Conservation (phyloP, 1,140 invertebrate genomes). For the Vollenhovia emeryi region DNA sequence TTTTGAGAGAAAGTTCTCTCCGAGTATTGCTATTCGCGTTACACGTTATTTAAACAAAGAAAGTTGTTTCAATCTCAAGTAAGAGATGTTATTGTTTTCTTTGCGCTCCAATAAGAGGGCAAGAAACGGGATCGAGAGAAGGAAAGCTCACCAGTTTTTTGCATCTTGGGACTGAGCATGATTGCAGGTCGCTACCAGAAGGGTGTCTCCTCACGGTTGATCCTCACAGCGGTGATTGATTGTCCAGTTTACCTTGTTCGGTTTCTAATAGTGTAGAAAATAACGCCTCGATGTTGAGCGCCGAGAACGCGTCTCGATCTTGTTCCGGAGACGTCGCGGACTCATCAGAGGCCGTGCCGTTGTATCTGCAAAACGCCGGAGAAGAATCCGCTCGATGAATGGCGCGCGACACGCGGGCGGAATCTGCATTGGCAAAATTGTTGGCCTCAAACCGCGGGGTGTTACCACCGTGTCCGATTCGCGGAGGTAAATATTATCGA, state of each 20-base stretch:
- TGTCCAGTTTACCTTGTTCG: conserved; percentile 67
- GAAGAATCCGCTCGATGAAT: not conserved
- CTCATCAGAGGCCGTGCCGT: conserved; percentile 3
- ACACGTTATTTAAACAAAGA: not conserved
- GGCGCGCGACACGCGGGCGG: not conserved
- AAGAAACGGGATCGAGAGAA: not conserved
- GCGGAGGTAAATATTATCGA: not conserved
- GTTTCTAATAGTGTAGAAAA: conserved; percentile 45
- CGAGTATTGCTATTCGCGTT: too few relatives aligned
- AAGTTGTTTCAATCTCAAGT: not conserved
- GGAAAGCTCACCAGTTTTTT: conserved; percentile 87
- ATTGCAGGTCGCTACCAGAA: conserved; percentile 43
- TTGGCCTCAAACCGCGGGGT: not conserved
- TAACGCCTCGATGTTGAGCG: not conserved
- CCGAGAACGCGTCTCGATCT: conserved; percentile 23
- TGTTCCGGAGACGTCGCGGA: conserved; percentile 15
- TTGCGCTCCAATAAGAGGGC: not conserved
- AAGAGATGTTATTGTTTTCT: not conserved
- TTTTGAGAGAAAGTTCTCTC: too few relatives aligned
- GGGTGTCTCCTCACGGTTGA: conserved; percentile 11
- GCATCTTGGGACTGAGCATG: conserved; percentile 94
- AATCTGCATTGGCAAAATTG: not conserved
- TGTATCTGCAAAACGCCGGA: not conserved
- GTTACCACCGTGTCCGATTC: not conserved
- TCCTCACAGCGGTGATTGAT: conserved; percentile 63